These are phyloP conservation scores for Temnothorax nylanderi DNA, from an alignment of 1,140 invertebrate genomes.

Conservation along the genomic window DNA sequence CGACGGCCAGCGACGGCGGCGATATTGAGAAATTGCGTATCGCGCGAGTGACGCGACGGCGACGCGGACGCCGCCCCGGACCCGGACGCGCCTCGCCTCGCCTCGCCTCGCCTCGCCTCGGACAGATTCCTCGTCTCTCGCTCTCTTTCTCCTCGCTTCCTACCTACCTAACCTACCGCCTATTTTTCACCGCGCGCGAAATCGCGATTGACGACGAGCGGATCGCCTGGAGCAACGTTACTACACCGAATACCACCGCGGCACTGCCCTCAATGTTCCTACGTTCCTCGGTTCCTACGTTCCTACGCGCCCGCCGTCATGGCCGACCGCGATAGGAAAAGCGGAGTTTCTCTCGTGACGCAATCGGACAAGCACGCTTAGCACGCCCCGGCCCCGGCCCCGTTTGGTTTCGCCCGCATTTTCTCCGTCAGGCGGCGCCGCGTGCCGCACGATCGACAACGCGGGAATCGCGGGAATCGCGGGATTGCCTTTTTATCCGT, in stretches of 20 bases:
- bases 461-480: too few relatives aligned
- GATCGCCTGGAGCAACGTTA: conserved; percentile 2
- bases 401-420: conserved; percentile 39
- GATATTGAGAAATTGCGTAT: not conserved
- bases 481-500: not conserved
- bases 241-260: conserved; percentile 26
- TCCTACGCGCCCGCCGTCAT: conserved; percentile 72
- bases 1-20: too few relatives aligned
- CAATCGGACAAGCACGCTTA: conserved; percentile 69
- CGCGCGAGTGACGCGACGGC: conserved; percentile 1
- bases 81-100: not conserved
- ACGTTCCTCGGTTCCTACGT: conserved; percentile 61
- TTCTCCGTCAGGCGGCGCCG: conserved; percentile 63
- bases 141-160: not conserved
- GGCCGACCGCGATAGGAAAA: conserved; percentile 71
- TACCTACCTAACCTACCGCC: conserved; percentile 18
- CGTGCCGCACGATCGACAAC: not conserved
- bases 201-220: not conserved
- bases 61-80: conserved; percentile 50
- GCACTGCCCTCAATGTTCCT: conserved; percentile 51
- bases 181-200: not conserved
- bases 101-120: not conserved
- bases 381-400: conserved; percentile 26
- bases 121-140: not conserved
- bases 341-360: conserved; percentile 77